Evolutionary conservation across 2,888 invertebrate species (phyloP).

Genomic region (Sphecodes monilicornis): DNA sequence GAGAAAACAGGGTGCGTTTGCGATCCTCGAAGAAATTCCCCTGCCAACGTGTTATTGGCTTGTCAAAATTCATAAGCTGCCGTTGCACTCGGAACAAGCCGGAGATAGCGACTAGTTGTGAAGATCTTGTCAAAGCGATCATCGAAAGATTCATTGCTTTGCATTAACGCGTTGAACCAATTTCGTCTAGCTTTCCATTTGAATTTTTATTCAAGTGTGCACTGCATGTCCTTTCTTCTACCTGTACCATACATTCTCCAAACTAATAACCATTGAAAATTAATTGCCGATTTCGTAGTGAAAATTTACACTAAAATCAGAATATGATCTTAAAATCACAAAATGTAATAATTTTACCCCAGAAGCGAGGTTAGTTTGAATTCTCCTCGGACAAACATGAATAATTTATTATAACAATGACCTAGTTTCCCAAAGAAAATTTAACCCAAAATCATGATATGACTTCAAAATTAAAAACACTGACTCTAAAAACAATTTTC

Average conservation of each 20-base stretch:
- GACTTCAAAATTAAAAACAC: too few species aligned
- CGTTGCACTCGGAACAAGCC: neutral
- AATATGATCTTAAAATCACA: too few species aligned
- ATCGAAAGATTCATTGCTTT: neutral
- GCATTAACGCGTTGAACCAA: too few species aligned
- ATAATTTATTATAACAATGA: too few species aligned
- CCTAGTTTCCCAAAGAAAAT: too few species aligned
- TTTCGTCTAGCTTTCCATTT: too few species aligned
- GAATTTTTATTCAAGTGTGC: too few species aligned
- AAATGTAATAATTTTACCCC: too few species aligned
- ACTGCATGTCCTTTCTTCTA: neutral
- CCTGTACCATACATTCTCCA: neutral
- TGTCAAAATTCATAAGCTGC: constrained; percentile 50
- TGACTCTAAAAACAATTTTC: too few species aligned
- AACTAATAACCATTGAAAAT: neutral
- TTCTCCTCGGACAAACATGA: too few species aligned
- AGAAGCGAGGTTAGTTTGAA: too few species aligned
- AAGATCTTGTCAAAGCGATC: neutral
- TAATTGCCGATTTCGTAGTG: neutral
- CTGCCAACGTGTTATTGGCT: constrained; percentile 7
- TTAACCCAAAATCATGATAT: too few species aligned
- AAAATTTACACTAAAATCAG: neutral
- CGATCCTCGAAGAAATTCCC: constrained; percentile 34
- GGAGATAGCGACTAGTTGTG: constrained; percentile 9
- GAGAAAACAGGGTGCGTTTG: constrained; percentile 22